Base-by-base conservation (phyloP, 2,888 invertebrate genomes). In the Himalopsyche anomala region DNA sequence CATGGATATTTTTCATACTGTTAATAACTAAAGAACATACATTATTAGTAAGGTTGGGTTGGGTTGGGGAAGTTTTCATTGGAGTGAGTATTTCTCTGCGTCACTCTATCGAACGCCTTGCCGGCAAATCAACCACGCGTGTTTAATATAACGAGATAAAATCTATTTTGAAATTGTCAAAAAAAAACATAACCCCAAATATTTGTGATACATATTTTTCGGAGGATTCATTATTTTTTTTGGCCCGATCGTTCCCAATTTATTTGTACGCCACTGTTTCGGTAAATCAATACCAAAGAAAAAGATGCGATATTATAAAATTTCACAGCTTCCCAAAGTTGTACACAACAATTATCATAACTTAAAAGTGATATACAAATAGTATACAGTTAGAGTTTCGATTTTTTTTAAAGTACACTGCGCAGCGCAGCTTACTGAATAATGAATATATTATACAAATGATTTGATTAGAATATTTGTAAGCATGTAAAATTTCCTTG, bases 191-290 rank as follows among this genome's bases (percentile, higher is more conserved):
- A 62, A 62, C 62, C 62, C 62, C 28, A 62, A 19, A 19, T 62
- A 19, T 62, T 62, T 19, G 62, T 62, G 62, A 62, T 62, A 62
- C 62, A 62, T 62, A 62, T 19, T 62, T 62, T 62, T 19, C 62
- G 19, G 62, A 62, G 62, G 11, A 62, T 62, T 62, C 62, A 19
- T 19, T 62, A 4, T 19, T 62, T 62, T 19, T 62, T 62, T 19
- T 19, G 19, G 62, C 62, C 62, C 62, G 19, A 62, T 62, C 62
- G 62, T 62, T 19, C 28, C 62, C 62, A 62, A 62, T 62, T 62
- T 62, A 62, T 62, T 62, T 62, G 62, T 62, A 62, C 62, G 62
- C 62, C 62, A 62, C 62, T 62, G 62, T 62, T 62, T 62, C 62
- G 19, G 62, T 62, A 62, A 19, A n/a, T 19, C 62, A 62, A 8